Percentiles rank a stretch among this genome's conserved stretches.
These are phyloP conservation scores for Orchesella cincta DNA, from an alignment of 1,140 invertebrate species.

Conservation along the genomic window DNA sequence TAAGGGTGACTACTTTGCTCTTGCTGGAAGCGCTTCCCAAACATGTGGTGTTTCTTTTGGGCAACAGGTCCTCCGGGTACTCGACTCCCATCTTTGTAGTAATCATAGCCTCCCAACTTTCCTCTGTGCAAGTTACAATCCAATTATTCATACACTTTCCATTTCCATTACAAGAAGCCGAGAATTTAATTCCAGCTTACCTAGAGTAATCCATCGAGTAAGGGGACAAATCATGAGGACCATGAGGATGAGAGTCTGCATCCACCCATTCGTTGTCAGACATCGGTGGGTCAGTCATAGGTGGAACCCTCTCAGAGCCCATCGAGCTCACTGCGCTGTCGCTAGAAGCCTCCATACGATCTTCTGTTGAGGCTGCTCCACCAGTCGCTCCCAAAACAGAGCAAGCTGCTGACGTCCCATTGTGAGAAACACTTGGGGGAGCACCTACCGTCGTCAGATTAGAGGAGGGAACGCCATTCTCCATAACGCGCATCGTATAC, in stretches of 20 bases:
- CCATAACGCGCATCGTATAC: slow-evolving; percentile 82
- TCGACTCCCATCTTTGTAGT: slow-evolving; percentile 42
- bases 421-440: slow-evolving; percentile 28
- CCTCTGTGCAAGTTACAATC: slow-evolving; percentile 52
- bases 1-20: slow-evolving; percentile 54
- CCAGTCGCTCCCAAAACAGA: slow-evolving; percentile 55
- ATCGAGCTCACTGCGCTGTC: slow-evolving; percentile 88
- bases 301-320: slow-evolving; percentile 72
- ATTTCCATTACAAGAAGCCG: slow-evolving; percentile 53
- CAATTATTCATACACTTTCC: no score
- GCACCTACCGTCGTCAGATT: slow-evolving; percentile 55
- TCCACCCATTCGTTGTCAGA: slow-evolving; percentile 88
- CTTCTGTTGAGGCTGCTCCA: slow-evolving; percentile 56
- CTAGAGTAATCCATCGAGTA: slow-evolving; percentile 51
- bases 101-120: slow-evolving; percentile 73
- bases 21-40: slow-evolving; percentile 80
- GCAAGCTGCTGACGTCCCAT: slow-evolving; percentile 51
- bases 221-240: slow-evolving; percentile 53
- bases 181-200: no score
- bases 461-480: slow-evolving; percentile 59
- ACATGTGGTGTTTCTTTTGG: slow-evolving; percentile 89
- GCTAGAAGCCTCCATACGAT: slow-evolving; percentile 76
- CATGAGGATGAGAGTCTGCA: slow-evolving; percentile 77
- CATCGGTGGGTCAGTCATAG: slow-evolving; percentile 70
- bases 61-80: slow-evolving; percentile 65